A percentile compares a stretch with the other conserved stretches of the same genome.
Evolutionary conservation across 2,113 vertebrate species (phyloP).

Genomic region (Lepus europaeus): DNA sequence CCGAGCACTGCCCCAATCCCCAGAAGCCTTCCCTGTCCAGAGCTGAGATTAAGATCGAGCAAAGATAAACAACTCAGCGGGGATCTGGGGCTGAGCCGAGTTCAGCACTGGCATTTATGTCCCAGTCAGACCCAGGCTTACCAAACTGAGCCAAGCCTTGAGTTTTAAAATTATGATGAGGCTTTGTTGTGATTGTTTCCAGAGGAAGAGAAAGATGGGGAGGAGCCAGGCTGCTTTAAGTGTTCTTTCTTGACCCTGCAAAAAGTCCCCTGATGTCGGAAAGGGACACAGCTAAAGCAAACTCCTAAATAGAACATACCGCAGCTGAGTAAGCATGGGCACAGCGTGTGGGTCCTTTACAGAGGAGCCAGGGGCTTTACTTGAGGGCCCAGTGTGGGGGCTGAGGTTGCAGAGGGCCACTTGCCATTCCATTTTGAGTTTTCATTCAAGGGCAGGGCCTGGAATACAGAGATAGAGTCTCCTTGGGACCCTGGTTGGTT

Average conservation of each 20-base stretch:
- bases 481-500: background rate
- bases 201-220: constrained; percentile 64
- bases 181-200: constrained; percentile 66
- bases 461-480: too few relatives aligned
- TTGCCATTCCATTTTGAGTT: background rate
- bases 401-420: background rate
- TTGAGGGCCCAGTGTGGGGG: background rate
- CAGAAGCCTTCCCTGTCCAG: background rate
- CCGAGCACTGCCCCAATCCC: background rate
- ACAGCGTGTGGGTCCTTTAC: background rate
- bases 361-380: background rate
- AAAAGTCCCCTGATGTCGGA: constrained; percentile 24
- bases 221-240: constrained; percentile 14
- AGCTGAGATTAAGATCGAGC: constrained; percentile 34
- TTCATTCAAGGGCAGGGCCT: background rate
- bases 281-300: background rate
- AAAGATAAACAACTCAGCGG: constrained; percentile 1
- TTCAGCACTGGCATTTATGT: constrained; percentile 4
- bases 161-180: constrained; percentile 66
- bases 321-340: background rate
- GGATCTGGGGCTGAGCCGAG: background rate
- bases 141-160: constrained; percentile 29
- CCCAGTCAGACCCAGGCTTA: constrained; percentile 43
- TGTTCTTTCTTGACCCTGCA: constrained; percentile 37
- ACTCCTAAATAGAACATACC: background rate